Percentiles rank a stretch among this genome's conserved stretches.
Conservation (phyloP, 2,797 vertebrate genomes). For the Sebastes dallii region DNA sequence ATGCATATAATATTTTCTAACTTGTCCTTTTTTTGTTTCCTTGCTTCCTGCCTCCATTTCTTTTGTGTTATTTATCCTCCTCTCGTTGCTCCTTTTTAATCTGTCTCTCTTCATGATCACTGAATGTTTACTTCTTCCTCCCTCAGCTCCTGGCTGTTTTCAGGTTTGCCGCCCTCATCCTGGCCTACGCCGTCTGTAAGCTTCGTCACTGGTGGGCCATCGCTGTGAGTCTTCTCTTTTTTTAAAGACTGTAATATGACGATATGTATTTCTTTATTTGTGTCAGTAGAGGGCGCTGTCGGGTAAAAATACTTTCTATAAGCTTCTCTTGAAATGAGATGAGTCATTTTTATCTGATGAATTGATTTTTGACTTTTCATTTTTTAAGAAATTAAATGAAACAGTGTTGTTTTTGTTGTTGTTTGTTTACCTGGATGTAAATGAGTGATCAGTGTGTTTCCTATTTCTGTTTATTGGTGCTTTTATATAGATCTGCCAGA, state of each 20-base stretch:
- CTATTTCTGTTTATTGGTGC: not conserved
- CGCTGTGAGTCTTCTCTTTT: slow-evolving; percentile 83
- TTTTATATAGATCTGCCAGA: not conserved
- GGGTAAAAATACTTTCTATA: accelerated
- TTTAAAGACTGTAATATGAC: accelerated
- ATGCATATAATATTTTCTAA: no score
- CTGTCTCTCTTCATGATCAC: not conserved
- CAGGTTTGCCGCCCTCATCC: slow-evolving; percentile 91
- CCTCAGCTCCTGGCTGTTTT: slow-evolving; percentile 91
- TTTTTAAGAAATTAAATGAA: no score
- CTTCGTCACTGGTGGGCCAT: slow-evolving; percentile 97
- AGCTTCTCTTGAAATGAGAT: not conserved
- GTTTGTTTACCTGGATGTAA: not conserved
- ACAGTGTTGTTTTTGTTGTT: not conserved
- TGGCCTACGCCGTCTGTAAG: slow-evolving; percentile 94
- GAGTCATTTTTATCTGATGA: not conserved
- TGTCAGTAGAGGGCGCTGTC: not conserved
- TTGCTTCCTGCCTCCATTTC: not conserved
- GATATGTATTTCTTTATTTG: not conserved
- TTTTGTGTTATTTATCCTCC: no score
- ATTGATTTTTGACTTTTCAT: not conserved
- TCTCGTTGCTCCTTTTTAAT: not conserved
- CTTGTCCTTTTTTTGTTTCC: no score
- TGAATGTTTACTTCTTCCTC: not conserved
- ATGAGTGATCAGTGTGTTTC: not conserved